Base-by-base conservation (phyloP, 1,140 invertebrate genomes). In the Drosophila nigrodunni region DNA sequence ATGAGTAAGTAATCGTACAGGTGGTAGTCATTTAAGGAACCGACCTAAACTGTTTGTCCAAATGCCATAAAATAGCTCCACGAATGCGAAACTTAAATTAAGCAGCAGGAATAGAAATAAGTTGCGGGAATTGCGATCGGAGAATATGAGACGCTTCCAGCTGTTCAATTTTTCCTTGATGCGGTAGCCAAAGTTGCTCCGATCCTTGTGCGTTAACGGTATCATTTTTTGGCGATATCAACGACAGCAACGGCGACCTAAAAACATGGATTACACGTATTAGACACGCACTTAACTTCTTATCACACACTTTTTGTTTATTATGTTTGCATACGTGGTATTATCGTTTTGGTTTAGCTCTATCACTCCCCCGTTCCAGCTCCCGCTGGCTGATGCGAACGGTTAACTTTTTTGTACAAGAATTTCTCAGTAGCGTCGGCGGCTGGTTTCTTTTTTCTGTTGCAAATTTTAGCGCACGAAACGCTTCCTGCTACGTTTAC, bases 31-130 rank as follows among this genome's bases (percentile, higher is more conserved):
- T 60, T 44, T 60, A 3, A n/a, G 30, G 10, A 2, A 50, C 95
- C 18, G 9, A 57, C 95, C 96, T 93, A 96, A 95, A 92, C 98
- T 99, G 93, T 99, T 99, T 62, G 98, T 98, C 97, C 96, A 98
- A 78, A 98, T 95, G 68, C 98, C 98, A 93, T 99, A 99, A 59
- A 96, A 94, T 57, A 99, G 94, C 93, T 99, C 98, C 11, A 99
- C 97, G 94, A 99, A 99, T 3, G 98, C 98, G 93, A 98, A 98
- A 3, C 97, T 97, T 69, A 99, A 94, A 93, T 99, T 99, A 7
- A 99, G 93, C 47, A 98, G 71, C 0, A 99, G 94, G 91, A 99
- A 99, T n/a, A 98, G 93, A 92, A 99, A 98, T 73, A 99, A 94
- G 93, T 99, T 99, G 82, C 97, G 95, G 3, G 97, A 98, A 92